These are phyloP conservation scores for Acanthosepion lycidas DNA, from an alignment of 2,888 invertebrate species.

Conservation along the genomic window DNA sequence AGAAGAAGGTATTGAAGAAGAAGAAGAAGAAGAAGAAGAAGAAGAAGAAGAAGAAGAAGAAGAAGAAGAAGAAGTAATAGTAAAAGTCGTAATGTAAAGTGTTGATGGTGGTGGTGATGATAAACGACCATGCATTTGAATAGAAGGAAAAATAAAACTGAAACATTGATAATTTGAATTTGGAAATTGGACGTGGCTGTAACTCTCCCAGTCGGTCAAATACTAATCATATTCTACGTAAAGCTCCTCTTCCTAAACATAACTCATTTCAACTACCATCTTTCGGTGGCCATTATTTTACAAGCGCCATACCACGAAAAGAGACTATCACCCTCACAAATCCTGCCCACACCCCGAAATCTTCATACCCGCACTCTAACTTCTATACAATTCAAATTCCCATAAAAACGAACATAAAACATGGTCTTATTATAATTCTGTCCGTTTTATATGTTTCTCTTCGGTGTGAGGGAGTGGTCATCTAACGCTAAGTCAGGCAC, in stretches of 20 bases:
- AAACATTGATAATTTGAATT: not conserved
- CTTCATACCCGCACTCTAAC: not conserved
- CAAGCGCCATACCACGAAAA: not conserved
- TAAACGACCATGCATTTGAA: not conserved
- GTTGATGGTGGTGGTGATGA: not conserved
- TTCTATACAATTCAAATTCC: slow-evolving; percentile 11
- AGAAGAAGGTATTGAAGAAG: no score
- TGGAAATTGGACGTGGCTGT: not conserved
- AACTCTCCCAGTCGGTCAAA: not conserved
- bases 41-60: no score
- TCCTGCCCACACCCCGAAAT: not conserved
- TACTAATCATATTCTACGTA: not conserved
- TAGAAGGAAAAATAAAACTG: not conserved
- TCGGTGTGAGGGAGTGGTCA: slow-evolving; percentile 14
- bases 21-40: no score
- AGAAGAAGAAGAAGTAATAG: not conserved
- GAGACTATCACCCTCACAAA: not conserved
- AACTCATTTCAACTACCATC: slow-evolving; percentile 33
- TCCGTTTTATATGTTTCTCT: slow-evolving; percentile 1
- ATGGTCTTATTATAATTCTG: slow-evolving; percentile 11
- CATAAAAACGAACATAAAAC: slow-evolving; percentile 13
- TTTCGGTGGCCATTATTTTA: not conserved
- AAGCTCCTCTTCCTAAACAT: not conserved
- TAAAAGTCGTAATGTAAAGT: not conserved
- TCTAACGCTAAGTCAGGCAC: not conserved